Evolutionary conservation across 2,113 vertebrate species (phyloP).

Genomic region (Campylomormyrus numenius): DNA sequence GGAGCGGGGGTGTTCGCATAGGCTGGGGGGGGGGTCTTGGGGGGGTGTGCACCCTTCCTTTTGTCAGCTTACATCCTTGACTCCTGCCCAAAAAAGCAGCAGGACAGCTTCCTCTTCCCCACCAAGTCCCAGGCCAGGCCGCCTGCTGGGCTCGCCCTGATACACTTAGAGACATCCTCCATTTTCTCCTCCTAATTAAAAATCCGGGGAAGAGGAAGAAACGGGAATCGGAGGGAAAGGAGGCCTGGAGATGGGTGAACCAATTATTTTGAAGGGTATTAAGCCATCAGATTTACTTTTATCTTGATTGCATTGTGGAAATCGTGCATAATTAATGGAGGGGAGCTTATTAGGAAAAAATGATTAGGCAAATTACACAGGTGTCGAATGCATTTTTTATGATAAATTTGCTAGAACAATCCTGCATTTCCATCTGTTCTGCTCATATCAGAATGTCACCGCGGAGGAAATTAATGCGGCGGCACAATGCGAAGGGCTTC

Average conservation of each 20-base stretch:
- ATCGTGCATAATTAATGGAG: slow-evolving; percentile 98
- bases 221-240: slow-evolving; percentile 64
- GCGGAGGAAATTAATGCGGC: slow-evolving; percentile 79
- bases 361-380: slow-evolving; percentile 99
- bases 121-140: slow-evolving; percentile 62
- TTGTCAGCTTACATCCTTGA: slow-evolving; percentile 71
- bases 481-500: slow-evolving; percentile 66
- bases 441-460: slow-evolving; percentile 89
- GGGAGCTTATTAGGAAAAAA: slow-evolving; percentile 97
- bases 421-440: slow-evolving; percentile 96
- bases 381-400: slow-evolving; percentile 99
- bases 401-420: slow-evolving; percentile 98
- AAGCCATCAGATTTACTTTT: slow-evolving; percentile 99
- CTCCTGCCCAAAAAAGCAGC: slow-evolving; percentile 71
- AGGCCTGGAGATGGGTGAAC: slow-evolving; percentile 81
- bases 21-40: slow-evolving; percentile 13
- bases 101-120: slow-evolving; percentile 65
- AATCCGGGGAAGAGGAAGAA: slow-evolving; percentile 47
- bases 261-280: slow-evolving; percentile 99
- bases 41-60: slow-evolving; percentile 45
- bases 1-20: background rate
- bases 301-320: slow-evolving; percentile 99
- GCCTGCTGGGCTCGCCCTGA: slow-evolving; percentile 68
- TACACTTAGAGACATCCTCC: slow-evolving; percentile 61
- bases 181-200: slow-evolving; percentile 51